phyloP scores from a whole-genome alignment of 2,113 vertebrate species.

The Platichthys flesus region DNA sequence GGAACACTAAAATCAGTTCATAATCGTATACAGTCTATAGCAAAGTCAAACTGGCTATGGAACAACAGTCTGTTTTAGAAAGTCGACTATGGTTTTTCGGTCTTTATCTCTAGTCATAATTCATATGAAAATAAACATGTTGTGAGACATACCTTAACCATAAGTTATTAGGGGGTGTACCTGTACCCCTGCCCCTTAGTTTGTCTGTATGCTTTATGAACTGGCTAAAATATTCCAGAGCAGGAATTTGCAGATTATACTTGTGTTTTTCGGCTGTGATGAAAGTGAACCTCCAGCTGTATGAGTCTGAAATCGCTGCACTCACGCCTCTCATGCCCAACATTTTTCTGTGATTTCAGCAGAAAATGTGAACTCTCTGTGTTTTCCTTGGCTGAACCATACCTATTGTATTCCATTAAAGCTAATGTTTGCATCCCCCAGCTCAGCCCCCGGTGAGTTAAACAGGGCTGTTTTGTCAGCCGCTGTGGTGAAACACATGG shows the following conservation, averaged over 20 bases:
- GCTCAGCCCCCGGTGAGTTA: constrained; percentile 17
- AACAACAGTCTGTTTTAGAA: too few species aligned
- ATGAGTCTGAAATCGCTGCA: background rate
- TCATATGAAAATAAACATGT: background rate
- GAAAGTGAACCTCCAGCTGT: background rate
- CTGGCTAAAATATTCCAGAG: background rate
- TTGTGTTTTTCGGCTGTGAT: background rate
- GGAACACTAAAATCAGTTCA: too few species aligned
- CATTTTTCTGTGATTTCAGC: constrained; percentile 1
- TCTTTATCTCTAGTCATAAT: background rate
- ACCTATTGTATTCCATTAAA: constrained; percentile 36
- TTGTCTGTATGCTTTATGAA: background rate
- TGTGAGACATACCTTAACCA: background rate
- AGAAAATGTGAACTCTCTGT: constrained; percentile 28
- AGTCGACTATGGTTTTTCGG: too few species aligned
- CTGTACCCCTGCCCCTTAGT: background rate
- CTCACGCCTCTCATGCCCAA: background rate
- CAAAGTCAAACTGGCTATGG: too few species aligned
- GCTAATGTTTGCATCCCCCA: constrained; percentile 27
- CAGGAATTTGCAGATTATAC: background rate
- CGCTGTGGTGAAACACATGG: constrained; percentile 45
- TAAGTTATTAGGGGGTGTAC: background rate
- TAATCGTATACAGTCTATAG: too few species aligned
- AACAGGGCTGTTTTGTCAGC: constrained; percentile 18
- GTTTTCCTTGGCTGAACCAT: constrained; percentile 32